Base-by-base conservation (phyloP, 2,113 vertebrate species). In the Colossoma macropomum region DNA sequence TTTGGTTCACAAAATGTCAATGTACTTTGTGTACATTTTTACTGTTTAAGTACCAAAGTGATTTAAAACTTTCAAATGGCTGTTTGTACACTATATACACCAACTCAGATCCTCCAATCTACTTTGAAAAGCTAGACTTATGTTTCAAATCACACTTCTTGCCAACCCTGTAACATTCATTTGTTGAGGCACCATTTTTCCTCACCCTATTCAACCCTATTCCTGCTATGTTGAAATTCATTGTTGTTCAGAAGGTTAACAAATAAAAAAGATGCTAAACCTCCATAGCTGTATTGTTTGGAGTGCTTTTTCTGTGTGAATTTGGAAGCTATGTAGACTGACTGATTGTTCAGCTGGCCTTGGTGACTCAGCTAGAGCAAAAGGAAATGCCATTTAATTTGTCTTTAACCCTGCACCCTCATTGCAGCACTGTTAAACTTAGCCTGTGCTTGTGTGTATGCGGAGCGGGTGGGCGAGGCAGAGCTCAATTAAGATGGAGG, bases 401-500 rank as follows among this genome's bases (percentile, higher is more conserved):
- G 25, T 23, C 25, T 72, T 72, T 72, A 66, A 50, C 41, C 63
- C 21, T 38, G 63, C 16, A 3, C 1, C n/a, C n/a, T 66, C 25
- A 19, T 52, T 56, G 17, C 30, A 3, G 41, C 54, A 28, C n/a
- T 45, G 13, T 77, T 77, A 65, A 62, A 81, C 25, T 17, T 28
- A n/a, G 25, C 30, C 48, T 41, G 54, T 34, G 16, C 62, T 17
- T 9, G 15, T 34, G 56, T 45, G 48, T 38, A 69, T 41, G 3
- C 28, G 12, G 59, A 27, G 11, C 17, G 77, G 82, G 80, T 76
- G 62, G 77, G 84, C 79, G 45, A 81, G 80, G 74, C 32, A 10
- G 19, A 48, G 62, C 32, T 86, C 79, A 62, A 85, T 83, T 86
- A 84, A 76, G 80, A 80, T 59, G 54, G 65, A 84, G 16, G 65